Evolutionary conservation across 2,888 invertebrate genomes (phyloP).

Genomic region (Eutolmus rufibarbis): DNA sequence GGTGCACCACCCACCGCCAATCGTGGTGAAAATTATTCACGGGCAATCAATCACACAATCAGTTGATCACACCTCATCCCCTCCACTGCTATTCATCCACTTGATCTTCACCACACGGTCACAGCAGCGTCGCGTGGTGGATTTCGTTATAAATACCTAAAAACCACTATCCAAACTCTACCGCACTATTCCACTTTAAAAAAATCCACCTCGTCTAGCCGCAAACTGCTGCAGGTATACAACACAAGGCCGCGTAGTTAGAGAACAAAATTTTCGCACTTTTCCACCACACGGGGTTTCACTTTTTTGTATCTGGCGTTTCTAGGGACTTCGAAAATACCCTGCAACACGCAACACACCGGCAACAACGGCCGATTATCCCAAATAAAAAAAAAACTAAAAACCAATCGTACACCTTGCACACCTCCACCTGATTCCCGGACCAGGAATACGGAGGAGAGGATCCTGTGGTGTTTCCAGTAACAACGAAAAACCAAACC

Average conservation of each 20-base stretch:
- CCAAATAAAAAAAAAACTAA: neutral
- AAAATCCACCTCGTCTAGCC: neutral
- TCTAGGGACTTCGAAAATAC: neutral
- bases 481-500: neutral
- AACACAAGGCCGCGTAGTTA: neutral
- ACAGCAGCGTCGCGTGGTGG: neutral
- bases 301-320: neutral
- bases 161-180: neutral
- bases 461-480: neutral
- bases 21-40: neutral
- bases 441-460: neutral
- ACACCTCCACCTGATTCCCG: neutral
- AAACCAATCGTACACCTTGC: neutral
- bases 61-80: neutral
- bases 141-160: neutral
- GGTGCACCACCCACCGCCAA: neutral
- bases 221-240: neutral
- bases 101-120: neutral
- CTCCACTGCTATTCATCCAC: neutral
- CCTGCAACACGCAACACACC: neutral
- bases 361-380: neutral
- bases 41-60: neutral
- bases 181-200: neutral
- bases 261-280: neutral
- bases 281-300: neutral